Evolutionary conservation across 2,113 vertebrate species (phyloP).

Genomic region (Alectura lathami): DNA sequence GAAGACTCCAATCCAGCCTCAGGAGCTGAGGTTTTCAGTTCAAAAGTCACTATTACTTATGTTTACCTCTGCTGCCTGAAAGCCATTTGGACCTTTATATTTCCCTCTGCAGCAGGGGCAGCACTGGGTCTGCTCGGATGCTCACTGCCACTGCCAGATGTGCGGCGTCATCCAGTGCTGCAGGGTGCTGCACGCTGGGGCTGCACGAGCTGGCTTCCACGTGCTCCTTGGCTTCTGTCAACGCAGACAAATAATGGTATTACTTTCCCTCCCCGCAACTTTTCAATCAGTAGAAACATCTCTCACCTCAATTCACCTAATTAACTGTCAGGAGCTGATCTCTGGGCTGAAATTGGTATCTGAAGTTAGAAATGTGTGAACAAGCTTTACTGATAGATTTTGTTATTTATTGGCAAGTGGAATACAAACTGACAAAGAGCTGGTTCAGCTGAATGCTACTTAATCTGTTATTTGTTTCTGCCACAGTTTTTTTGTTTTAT

Average conservation of each 20-base stretch:
- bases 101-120: background rate
- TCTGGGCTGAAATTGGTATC: constrained; percentile 19
- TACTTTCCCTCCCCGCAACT: background rate
- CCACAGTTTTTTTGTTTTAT: background rate
- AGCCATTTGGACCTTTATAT: background rate
- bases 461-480: background rate
- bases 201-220: background rate
- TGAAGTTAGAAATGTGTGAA: constrained; percentile 10
- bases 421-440: background rate
- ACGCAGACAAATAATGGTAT: background rate
- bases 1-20: background rate
- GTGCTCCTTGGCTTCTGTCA: background rate
- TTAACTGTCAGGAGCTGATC: constrained; percentile 25
- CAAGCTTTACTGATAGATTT: constrained; percentile 16
- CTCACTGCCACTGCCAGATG: background rate
- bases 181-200: background rate
- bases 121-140: background rate
- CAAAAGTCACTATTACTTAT: background rate
- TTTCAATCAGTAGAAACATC: background rate
- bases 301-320: background rate
- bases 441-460: background rate
- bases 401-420: background rate
- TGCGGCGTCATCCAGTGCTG: accelerated
- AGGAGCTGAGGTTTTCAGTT: background rate
- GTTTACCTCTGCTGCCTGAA: background rate